Evolutionary conservation across 2,113 vertebrate genomes (phyloP).

Genomic region (Ramphastos sulfuratus): DNA sequence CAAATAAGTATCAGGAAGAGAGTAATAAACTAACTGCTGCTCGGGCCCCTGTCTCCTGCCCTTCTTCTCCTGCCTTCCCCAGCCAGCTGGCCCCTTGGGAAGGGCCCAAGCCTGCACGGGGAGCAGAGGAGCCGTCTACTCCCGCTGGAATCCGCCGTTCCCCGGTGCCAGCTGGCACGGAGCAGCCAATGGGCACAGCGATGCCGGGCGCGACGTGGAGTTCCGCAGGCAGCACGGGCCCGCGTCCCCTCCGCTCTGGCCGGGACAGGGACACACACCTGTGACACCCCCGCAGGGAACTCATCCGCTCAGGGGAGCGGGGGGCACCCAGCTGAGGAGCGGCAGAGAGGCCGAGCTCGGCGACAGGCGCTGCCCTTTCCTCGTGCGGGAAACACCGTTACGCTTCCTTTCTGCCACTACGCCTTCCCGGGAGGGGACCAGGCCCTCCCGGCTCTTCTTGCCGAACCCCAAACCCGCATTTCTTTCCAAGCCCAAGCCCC

Average conservation of each 20-base stretch:
- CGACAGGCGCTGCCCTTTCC: background rate
- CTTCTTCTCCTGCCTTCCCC: background rate
- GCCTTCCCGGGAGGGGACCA: background rate
- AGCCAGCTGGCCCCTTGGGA: background rate
- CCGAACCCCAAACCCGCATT: background rate
- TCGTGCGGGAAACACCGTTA: background rate
- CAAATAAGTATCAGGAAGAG: background rate
- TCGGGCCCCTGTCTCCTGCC: background rate
- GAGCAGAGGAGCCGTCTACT: background rate
- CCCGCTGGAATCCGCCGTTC: background rate
- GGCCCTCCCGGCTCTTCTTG: background rate
- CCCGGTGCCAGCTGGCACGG: background rate
- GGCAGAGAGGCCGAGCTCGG: background rate
- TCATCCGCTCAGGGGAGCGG: background rate
- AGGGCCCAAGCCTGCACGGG: background rate
- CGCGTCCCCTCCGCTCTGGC: background rate
- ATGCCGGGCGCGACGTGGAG: background rate
- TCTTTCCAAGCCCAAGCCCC: background rate
- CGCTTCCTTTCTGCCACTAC: background rate
- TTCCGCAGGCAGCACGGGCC: background rate
- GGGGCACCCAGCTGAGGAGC: background rate
- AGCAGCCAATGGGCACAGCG: background rate
- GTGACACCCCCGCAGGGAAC: background rate
- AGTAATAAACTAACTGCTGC: accelerated
- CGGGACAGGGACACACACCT: background rate